These are phyloP conservation scores for Muraenolepis orangiensis DNA, from an alignment of 2,797 vertebrate species.

Conservation along the genomic window DNA sequence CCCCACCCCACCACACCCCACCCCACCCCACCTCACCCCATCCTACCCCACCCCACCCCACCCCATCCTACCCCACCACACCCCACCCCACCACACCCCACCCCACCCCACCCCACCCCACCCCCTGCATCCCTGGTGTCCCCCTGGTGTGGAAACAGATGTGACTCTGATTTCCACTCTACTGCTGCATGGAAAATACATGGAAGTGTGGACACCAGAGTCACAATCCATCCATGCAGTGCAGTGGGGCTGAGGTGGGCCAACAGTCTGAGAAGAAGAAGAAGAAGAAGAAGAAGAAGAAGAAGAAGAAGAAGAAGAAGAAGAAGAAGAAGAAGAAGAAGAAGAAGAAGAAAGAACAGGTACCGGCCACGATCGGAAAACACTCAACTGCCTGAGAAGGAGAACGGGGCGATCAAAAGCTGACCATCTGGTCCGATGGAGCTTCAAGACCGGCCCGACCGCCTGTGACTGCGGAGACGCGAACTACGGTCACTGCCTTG, in stretches of 20 bases:
- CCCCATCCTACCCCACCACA: conserved; percentile 11
- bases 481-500: too few species aligned
- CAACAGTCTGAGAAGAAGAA: neutral
- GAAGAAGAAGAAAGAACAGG: too few species aligned
- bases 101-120: neutral
- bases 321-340: too few species aligned
- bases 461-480: too few species aligned
- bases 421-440: too few species aligned
- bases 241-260: too few species aligned
- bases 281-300: too few species aligned
- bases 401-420: too few species aligned
- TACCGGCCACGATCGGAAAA: neutral
- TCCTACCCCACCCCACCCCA: too few species aligned
- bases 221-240: neutral
- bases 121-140: neutral
- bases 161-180: neutral
- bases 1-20: neutral
- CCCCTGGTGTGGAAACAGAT: neutral
- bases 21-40: neutral
- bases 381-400: too few species aligned
- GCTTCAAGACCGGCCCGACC: too few species aligned
- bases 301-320: too few species aligned
- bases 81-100: neutral
- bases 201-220: neutral
- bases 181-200: neutral